A percentile compares a stretch with the other conserved stretches of the same genome.
Conservation (phyloP, 2,113 vertebrate species). For the Cololabis saira region DNA sequence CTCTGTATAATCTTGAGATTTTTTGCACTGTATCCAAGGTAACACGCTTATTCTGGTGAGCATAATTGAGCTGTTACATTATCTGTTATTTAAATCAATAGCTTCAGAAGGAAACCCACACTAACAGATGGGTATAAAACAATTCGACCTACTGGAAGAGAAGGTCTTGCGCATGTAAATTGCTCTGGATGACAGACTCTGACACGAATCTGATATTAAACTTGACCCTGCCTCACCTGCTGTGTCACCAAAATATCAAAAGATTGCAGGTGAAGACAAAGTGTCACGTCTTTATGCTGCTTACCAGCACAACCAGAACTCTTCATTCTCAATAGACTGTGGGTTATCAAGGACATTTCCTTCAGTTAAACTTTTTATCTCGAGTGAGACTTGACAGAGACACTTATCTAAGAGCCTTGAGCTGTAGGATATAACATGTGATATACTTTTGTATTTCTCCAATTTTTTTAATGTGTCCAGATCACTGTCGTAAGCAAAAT, state of each 20-base stretch:
- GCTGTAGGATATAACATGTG: constrained; percentile 19
- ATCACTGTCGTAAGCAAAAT: no score
- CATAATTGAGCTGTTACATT: no score
- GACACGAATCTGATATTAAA: constrained; percentile 37
- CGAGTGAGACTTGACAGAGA: constrained; percentile 27
- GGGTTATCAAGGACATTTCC: constrained; percentile 29
- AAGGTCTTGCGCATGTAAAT: constrained; percentile 1
- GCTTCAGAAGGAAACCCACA: no score
- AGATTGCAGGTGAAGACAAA: constrained; percentile 31
- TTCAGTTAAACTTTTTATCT: constrained; percentile 29
- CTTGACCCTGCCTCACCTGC: not conserved
- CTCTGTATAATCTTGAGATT: no score
- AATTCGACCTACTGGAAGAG: not conserved
- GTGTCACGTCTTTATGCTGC: not conserved
- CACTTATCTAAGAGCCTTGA: constrained; percentile 5
- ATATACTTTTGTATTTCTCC: not conserved
- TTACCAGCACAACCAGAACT: constrained; percentile 3
- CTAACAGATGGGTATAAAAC: not conserved
- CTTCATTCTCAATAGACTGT: constrained; percentile 14
- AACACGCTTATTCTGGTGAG: no score
- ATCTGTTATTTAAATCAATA: no score
- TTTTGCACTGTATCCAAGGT: no score
- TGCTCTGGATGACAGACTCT: constrained; percentile 2
- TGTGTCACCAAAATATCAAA: constrained; percentile 27
- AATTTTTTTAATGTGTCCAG: no score